Conservation (phyloP, 2,113 vertebrate species). For the Marcusenius ussheri region DNA sequence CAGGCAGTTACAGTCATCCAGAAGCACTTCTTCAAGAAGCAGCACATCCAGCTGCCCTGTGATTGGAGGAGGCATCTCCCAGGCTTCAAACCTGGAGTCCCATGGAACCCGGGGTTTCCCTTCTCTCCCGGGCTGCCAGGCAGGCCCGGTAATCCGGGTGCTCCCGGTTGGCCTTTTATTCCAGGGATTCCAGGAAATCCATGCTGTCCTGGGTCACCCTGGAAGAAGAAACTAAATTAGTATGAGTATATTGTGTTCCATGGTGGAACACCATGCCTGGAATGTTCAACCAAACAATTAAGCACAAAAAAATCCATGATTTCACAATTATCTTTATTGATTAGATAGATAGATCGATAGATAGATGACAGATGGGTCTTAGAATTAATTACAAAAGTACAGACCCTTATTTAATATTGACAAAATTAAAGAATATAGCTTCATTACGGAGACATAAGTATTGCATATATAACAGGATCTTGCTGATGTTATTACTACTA, state of each 20-base stretch:
- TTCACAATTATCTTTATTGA: too few relatives aligned
- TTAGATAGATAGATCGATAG: too few relatives aligned
- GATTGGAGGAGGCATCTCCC: neutral
- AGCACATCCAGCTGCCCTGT: neutral
- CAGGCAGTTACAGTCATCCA: neutral
- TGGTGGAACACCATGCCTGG: neutral
- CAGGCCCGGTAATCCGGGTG: constrained; percentile 73
- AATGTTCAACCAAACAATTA: neutral
- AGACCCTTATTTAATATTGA: too few relatives aligned
- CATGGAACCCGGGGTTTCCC: constrained; percentile 80
- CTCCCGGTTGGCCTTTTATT: constrained; percentile 73
- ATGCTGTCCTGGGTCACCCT: constrained; percentile 83
- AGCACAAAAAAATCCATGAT: too few relatives aligned
- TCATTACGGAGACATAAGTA: neutral
- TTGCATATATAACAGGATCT: neutral
- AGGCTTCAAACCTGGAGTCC: constrained; percentile 73
- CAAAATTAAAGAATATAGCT: neutral
- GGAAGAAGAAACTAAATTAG: constrained; percentile 18
- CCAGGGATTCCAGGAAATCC: constrained; percentile 77
- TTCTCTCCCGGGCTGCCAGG: constrained; percentile 74
- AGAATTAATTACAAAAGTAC: too few relatives aligned
- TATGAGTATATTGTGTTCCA: neutral
- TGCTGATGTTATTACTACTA: neutral
- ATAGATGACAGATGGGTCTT: too few relatives aligned
- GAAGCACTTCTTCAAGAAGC: neutral